These are phyloP conservation scores for Fulica atra DNA, from an alignment of 2,113 vertebrate genomes.

Conservation along the genomic window DNA sequence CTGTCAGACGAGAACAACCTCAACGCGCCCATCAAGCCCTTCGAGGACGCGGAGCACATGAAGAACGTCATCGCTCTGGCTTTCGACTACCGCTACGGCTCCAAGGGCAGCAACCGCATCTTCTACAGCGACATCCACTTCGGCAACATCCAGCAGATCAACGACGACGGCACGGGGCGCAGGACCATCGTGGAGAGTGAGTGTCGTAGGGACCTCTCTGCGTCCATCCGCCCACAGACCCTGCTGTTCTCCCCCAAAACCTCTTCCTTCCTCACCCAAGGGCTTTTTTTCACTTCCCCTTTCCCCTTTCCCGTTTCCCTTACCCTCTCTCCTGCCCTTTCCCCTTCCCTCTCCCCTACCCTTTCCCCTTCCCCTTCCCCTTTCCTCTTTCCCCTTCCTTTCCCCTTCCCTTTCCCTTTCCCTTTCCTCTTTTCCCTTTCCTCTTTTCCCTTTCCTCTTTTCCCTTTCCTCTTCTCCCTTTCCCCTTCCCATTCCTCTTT, in stretches of 20 bases:
- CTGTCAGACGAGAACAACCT: slow-evolving; percentile 94
- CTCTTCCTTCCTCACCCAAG: not conserved
- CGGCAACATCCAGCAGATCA: slow-evolving; percentile 98
- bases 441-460: no score
- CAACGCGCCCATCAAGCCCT: slow-evolving; percentile 94
- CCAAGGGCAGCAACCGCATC: slow-evolving; percentile 89
- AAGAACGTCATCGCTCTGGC: slow-evolving; percentile 96
- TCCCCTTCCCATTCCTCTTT: no score
- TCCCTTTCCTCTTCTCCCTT: no score
- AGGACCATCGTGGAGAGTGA: slow-evolving; percentile 96
- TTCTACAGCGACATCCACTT: slow-evolving; percentile 99
- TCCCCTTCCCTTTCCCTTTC: no score
- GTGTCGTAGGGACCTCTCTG: not conserved
- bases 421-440: no score
- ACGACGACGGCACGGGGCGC: slow-evolving; percentile 86
- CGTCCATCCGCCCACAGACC: fast-evolving
- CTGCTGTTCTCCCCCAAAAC: fast-evolving
- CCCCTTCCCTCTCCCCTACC: no score
- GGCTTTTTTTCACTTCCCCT: no score
- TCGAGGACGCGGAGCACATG: slow-evolving; percentile 96
- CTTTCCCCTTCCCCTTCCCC: no score
- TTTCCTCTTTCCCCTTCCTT: no score
- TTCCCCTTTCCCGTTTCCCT: no score
- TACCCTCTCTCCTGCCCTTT: no score
- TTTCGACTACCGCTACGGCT: slow-evolving; percentile 88